Base-by-base conservation (phyloP, 2,888 invertebrate genomes). In the Pachycephus smyrnensis region DNA sequence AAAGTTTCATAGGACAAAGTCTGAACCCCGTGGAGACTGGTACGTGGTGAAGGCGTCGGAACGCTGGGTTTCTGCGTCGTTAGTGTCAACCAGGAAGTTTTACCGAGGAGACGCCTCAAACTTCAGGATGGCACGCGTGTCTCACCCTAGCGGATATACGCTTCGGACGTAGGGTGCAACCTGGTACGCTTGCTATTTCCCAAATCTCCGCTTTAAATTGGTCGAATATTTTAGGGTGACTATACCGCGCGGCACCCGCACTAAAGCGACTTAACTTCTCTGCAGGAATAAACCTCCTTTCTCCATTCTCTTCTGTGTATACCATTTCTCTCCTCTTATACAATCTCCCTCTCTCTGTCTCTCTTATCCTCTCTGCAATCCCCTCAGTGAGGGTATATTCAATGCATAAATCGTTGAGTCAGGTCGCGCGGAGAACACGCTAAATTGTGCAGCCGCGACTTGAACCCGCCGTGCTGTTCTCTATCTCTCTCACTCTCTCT, bases 371-470 rank as follows among this genome's bases (percentile, higher is more conserved):
- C 71, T 71, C 71, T 23, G 30, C 11, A 3, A 4, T 71, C 71
- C 30, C 33, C 69, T 15, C 11, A 71, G 37, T 37, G 35, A 68
- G 68, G 77, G 73, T 77, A 73, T 69, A 73, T 68, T 73, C 55
- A 68, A 73, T 77, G 73, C 36, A 77, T 73, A 77, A 73, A 73
- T 73, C 73, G 76, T 76, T 73, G 73, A 73, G 68, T 68, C 73
- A 77, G 76, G 77, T 55, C 73, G 69, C 55, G 4, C 75, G 32
- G 68, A 36, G 75, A 77, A 40, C 32, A 40, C 36, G 73, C 73
- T 69, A 55, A 79, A 82, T 82, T 81, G n/a, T 82, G 78, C 79
- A 77, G 68, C 68, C 73, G 37, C 15, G 69, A 75, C 75, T 79
- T 76, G 75, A 76, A 68, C 69, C 71, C 73, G 9, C 55, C 6